Base-by-base conservation (phyloP, 2,797 vertebrate species). In the Aythya fuligula region DNA sequence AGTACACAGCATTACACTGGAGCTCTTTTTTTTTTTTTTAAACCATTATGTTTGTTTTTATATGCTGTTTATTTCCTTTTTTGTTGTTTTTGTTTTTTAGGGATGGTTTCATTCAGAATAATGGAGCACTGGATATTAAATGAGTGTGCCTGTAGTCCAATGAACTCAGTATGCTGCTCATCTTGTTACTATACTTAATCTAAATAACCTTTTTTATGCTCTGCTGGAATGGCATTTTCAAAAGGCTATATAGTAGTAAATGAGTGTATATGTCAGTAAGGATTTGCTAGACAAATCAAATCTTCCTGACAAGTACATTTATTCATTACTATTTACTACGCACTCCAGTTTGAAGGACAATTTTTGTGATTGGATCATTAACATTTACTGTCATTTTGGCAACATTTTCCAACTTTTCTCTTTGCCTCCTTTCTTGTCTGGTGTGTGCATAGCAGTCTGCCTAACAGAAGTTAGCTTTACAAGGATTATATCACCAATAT, bases 141-240 rank as follows among this genome's bases (percentile, higher is more conserved):
- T 97, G 96, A 98, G 81, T 93, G 92, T 10, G 47, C 92, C 88
- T 96, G 96, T 95, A 98, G 97, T 90, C 96, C 97, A 97, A 97
- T 96, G 97, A 98, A 97, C 94, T 98, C 97, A 94, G 96, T 95
- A 89, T 96, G 97, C 95, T 96, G 96, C 97, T 97, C 97, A 98
- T 98, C 97, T 97, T 97, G 97, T 97, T 97, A 96, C 96, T 97
- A 96, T 91, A 96, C 95, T 98, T 98, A 98, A 98, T 98, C 97
- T 98, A 98, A 98, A 98, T 98, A 98, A 98, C 98, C 97, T 97
- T 98, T 97, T 98, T 97, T 97, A 98, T 98, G 97, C 95, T 98
- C 97, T 97, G 94, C 87, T 97, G 96, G 95, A 98, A 98, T 97
- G 97, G 96, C 97, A 98, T 98, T 98, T 98, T 97, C 97, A 98